Evolutionary conservation across 2,888 invertebrate genomes (phyloP), one percentile per base, ranked within the genome.

Genomic region (Metalampra italica): DNA sequence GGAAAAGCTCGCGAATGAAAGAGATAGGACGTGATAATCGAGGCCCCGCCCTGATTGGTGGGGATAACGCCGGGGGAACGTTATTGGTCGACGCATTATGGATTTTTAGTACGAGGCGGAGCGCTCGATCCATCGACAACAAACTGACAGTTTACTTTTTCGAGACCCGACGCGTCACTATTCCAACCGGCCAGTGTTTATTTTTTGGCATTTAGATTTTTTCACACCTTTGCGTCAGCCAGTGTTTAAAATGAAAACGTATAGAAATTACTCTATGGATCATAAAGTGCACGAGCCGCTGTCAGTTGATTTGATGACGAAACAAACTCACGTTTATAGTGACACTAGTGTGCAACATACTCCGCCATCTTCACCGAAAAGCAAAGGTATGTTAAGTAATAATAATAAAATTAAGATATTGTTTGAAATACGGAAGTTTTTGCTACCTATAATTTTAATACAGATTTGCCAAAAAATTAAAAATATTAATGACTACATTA

Each of bases 31-130:
- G 53, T 62, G 61, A 78, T 77, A 58, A 75, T 63, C 58, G 57
- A 60, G 56, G 75, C 83, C 75, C 76, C 86, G 86, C 87, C 86
- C 78, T 74, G 62, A 73, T 71, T 71, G 78, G 84, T 71, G 82
- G 85, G 87, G 83, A 72, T 72, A 64, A 64, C 66, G 68, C 67
- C 67, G 58, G 62, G 57, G 68, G 62, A 54, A 55, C 75, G 78
- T 83, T 78, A 88, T 87, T 86, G 88, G 88, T 61, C 62, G 71
- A 60, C 64, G 68, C 71, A 78, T 86, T 88, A 86, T 86, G 72
- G 87, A 87, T 86, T 88, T 86, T 86, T 82, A 79, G 77, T 76
- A 62, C 57, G 62, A 77, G 73, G 73, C 74, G 74, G 64, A 55
- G 58, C 51, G 45, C 30, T 55, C 58, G 62, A 51, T 42, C 56